These are phyloP conservation scores for Synergus laeviventris DNA, from an alignment of 2,888 invertebrate species.

Conservation along the genomic window DNA sequence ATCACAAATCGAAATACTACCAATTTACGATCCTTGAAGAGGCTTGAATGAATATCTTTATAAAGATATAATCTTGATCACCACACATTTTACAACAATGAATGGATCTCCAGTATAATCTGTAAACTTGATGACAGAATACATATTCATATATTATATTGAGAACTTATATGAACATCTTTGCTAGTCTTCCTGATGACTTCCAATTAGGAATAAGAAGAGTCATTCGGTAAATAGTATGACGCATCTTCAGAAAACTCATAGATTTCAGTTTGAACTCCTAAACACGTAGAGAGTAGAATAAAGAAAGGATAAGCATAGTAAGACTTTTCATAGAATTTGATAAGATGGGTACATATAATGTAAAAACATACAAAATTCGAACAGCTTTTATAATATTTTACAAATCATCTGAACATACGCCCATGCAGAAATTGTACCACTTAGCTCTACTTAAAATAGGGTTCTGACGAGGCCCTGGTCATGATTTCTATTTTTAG, in stretches of 20 bases:
- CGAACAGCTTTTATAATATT: too few species aligned
- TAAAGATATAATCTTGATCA: too few species aligned
- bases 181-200: background rate
- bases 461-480: too few species aligned
- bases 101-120: background rate
- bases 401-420: too few species aligned
- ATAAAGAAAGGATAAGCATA: slow-evolving; percentile 4
- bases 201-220: background rate
- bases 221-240: slow-evolving; percentile 19
- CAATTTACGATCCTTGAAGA: background rate
- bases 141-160: background rate
- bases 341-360: too few species aligned
- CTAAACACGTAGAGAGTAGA: background rate
- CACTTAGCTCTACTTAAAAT: too few species aligned
- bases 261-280: background rate
- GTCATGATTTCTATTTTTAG: too few species aligned
- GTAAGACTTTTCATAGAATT: background rate
- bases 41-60: background rate
- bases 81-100: background rate
- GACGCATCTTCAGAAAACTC: slow-evolving; percentile 6
- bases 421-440: too few species aligned
- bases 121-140: background rate
- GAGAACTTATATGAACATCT: too few species aligned
- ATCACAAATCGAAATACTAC: background rate
- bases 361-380: too few species aligned